These are phyloP conservation scores for Coluber constrictor DNA, from an alignment of 2,797 vertebrate genomes.

Conservation along the genomic window DNA sequence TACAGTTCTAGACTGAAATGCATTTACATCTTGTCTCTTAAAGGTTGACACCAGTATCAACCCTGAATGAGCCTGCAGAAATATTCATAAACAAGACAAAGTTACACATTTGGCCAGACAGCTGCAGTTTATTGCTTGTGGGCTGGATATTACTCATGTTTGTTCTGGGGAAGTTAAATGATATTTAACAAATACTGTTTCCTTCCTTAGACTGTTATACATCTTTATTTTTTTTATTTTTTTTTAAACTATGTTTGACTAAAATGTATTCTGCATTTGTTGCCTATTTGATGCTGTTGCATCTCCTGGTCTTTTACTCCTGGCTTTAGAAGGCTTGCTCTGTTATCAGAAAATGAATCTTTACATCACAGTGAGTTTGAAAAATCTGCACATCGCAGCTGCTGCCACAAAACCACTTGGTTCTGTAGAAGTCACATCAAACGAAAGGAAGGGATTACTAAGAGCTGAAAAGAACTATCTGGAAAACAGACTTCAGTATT, in stretches of 20 bases:
- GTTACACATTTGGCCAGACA: constrained; percentile 38
- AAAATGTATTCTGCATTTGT: background rate
- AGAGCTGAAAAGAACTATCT: background rate
- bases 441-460: constrained; percentile 17
- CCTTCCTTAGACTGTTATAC: background rate
- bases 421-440: background rate
- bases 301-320: background rate
- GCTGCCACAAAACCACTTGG: background rate
- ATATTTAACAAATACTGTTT: background rate
- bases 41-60: constrained; percentile 27
- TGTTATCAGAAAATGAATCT: constrained; percentile 14
- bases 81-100: constrained; percentile 20
- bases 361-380: background rate
- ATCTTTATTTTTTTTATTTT: background rate
- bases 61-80: constrained; percentile 13
- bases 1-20: constrained; percentile 3
- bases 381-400: background rate
- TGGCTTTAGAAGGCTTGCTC: background rate
- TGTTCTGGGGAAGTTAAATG: constrained; percentile 14
- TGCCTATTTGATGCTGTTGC: background rate
- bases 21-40: constrained; percentile 27
- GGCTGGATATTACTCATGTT: constrained; percentile 12
- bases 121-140: constrained; percentile 32
- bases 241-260: background rate
- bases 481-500: background rate